These are phyloP conservation scores for Laticauda laticaudata DNA, from an alignment of 2,113 vertebrate genomes.

Conservation along the genomic window DNA sequence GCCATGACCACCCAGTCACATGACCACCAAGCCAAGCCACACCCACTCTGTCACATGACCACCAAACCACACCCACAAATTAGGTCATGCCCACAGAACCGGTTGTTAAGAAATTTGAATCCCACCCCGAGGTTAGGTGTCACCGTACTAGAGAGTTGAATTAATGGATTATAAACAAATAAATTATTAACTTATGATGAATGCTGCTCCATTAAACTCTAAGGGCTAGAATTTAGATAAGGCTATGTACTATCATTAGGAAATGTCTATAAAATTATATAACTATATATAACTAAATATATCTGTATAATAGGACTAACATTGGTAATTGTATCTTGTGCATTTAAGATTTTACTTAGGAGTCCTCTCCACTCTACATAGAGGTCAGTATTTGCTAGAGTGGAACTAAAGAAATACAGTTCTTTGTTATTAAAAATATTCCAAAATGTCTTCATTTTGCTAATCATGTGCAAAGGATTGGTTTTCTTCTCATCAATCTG, in stretches of 20 bases:
- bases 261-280: background rate
- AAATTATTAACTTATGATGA: background rate
- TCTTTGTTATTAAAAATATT: constrained; percentile 12
- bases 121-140: too few species aligned
- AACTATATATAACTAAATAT: background rate
- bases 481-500: background rate
- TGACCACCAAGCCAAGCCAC: too few species aligned
- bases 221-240: background rate
- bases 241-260: background rate
- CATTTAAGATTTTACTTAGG: background rate
- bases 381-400: background rate
- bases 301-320: background rate
- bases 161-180: background rate
- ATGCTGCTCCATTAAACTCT: background rate
- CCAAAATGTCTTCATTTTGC: constrained; percentile 14
- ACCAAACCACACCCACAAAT: too few species aligned
- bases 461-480: background rate
- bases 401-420: background rate
- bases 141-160: background rate
- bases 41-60: too few species aligned
- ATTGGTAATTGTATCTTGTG: background rate
- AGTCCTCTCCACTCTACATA: background rate
- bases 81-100: too few species aligned
- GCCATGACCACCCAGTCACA: too few species aligned
- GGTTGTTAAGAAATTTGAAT: too few species aligned